These are phyloP conservation scores for Diplosoma virens DNA, from an alignment of 23 tunicate genomes.

Conservation along the genomic window DNA sequence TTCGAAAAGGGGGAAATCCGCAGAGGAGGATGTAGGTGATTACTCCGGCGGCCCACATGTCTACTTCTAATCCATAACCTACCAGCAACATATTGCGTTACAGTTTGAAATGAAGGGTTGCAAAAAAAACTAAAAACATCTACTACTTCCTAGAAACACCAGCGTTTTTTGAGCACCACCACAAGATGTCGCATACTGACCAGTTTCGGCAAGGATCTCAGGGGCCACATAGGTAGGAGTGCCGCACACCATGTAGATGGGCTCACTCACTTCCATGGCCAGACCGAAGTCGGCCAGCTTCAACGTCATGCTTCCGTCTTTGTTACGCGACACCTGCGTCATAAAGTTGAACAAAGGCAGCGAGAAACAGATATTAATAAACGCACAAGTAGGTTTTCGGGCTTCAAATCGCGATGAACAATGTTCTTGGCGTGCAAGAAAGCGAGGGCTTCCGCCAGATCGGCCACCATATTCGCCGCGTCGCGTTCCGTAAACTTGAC, in stretches of 20 bases:
- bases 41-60: slow-evolving; percentile 95
- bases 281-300: slow-evolving; percentile 97
- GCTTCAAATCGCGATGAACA: slow-evolving; percentile 93
- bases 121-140: too few species aligned
- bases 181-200: too few species aligned
- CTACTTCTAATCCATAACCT: slow-evolving; percentile 78
- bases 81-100: too few species aligned
- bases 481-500: slow-evolving; percentile 92
- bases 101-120: too few species aligned
- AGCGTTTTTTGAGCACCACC: too few species aligned
- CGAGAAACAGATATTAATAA: too few species aligned
- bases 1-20: slow-evolving; percentile 95
- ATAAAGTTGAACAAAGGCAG: background rate
- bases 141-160: too few species aligned
- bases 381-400: slow-evolving; percentile 86
- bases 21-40: slow-evolving; percentile 85
- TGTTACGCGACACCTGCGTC: slow-evolving; percentile 83
- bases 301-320: slow-evolving; percentile 75
- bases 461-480: slow-evolving; percentile 97
- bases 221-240: slow-evolving; percentile 99
- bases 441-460: slow-evolving; percentile 86
- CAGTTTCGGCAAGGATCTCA: slow-evolving; percentile 79
- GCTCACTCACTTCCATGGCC: slow-evolving; percentile 74
- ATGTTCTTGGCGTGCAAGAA: slow-evolving; percentile 92
- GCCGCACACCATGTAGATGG: slow-evolving; percentile 90